Evolutionary conservation across 2,797 vertebrate genomes (phyloP), one percentile per base, ranked within the genome.

Genomic region (Megaceryle alcyon): DNA sequence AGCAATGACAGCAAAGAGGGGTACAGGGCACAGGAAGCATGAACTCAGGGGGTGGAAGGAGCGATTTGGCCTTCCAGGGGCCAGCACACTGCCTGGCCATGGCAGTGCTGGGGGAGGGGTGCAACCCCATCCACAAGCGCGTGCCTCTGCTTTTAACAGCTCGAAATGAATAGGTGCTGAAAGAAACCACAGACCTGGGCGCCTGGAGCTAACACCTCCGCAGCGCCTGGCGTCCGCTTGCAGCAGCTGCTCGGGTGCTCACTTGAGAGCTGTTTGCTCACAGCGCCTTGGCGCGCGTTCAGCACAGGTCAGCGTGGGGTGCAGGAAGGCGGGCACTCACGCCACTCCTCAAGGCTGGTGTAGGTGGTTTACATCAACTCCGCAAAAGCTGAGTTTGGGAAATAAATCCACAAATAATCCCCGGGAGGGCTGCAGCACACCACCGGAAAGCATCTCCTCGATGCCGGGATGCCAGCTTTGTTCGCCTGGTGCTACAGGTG

Each of bases 191-290:
- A 2, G 39, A 57, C n/a, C 57, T 3, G 3, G 53, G 56, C 1
- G 26, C 59, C 71, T 63, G 93, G 48, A 80, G 73, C 33, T 43
- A 3, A 41, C 83, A 73, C 59, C 54, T 79, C 83, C 10, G 5
- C 41, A 46, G 31, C 1, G 17, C 59, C 39, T 6, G 9, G 28
- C 7, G 4, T 28, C 46, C 25, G 5, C 29, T 3, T 0, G 3
- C 57, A 9, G 68, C 75, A 54, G 72, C 71, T 43, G 46, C 72
- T 37, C 6, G 8, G 18, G 19, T 8, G 16, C 46, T 51, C 22
- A 8, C 75, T 29, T 1, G 1, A 11, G 6, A 3, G 0, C n/a
- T 1, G 2, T 6, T 54, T 8, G 54, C 63, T 54, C 17, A 2
- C 61, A 21, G 61, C 3, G 1, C 49, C 73, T 51, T n/a, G 79